Base-by-base conservation (phyloP, 2,888 invertebrate genomes). In the Campoletis raptor region DNA sequence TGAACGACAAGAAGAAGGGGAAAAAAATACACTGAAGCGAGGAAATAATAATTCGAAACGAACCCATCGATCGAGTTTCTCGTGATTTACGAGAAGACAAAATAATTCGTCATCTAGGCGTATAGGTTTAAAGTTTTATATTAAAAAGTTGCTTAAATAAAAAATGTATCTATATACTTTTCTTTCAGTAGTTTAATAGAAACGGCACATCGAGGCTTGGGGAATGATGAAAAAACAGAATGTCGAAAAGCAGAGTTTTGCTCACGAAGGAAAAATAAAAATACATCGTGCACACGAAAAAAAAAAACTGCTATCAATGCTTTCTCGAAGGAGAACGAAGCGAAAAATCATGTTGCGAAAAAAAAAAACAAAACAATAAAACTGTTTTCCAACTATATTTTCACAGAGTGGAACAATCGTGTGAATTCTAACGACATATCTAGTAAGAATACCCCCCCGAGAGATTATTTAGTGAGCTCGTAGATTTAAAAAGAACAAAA, bases 381-480 rank as follows among this genome's bases (percentile, higher is more conserved):
- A 67, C 24, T 52, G 76, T 84, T 87, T 78, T 77, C 73, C 86
- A 72, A 80, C 67, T 66, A 86, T 18, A 78, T 78, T 79, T 74
- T 81, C 81, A 54, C 70, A 76, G 69, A 85, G 81, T 74, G 83
- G 72, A 85, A 87, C 81, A 87, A 83, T 78, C 54, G 42, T 74
- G 88, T 88, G 81, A 90, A 88, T 88, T 90, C 81, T 86, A 85
- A 90, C 77, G 84, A 89, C 89, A 89, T 91, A 91, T 91, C 89
- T 89, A 91, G 88, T 85, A 74, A 89, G 84, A 86, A 84, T 73
- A 48, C 69, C 61, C 74, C 74, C 40, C 64, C 67, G 70, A 64
- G 57, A 73, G 37, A 77, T 80, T 77, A 48, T 37, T 77, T 37
- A 37, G 12, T 12, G 21, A 36, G 36, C 64, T 37, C 83, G 83